phyloP scores from a whole-genome alignment of 2,888 invertebrate species.

The Protophormia terraenovae region DNA sequence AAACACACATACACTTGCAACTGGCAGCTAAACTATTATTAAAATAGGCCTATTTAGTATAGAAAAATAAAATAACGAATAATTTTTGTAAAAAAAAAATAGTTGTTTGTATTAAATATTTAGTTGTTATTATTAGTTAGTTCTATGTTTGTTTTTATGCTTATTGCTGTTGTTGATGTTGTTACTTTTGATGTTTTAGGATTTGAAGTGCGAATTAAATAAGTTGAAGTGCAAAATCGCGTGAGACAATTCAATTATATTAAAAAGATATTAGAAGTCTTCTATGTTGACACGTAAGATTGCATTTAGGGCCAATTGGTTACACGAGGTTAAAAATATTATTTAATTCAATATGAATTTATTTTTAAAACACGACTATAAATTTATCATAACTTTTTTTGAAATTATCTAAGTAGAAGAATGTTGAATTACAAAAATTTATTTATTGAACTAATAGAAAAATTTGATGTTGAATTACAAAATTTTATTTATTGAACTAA shows the following conservation, averaged over 20 bases:
- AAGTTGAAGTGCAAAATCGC: constrained; percentile 67
- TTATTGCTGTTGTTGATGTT: no score
- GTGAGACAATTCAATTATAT: constrained; percentile 73
- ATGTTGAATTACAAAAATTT: not conserved
- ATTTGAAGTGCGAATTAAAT: constrained; percentile 42
- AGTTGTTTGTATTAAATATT: constrained; percentile 15
- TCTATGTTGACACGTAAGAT: constrained; percentile 71
- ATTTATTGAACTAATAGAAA: no score
- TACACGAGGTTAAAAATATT: constrained; percentile 11
- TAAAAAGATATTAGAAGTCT: constrained; percentile 63
- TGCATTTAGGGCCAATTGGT: constrained; percentile 68
- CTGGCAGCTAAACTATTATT: not conserved
- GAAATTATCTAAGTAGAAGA: not conserved
- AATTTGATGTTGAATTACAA: no score
- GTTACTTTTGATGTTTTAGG: not conserved
- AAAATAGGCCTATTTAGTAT: not conserved
- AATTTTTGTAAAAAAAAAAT: not conserved
- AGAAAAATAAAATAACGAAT: not conserved
- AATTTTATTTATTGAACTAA: no score
- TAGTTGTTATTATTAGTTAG: not conserved
- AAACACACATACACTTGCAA: not conserved
- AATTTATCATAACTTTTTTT: not conserved
- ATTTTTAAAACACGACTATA: not conserved
- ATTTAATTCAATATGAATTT: not conserved
- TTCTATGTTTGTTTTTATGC: no score